Conservation (phyloP, 2,888 invertebrate genomes). For the Bruchidius siliquastri region DNA sequence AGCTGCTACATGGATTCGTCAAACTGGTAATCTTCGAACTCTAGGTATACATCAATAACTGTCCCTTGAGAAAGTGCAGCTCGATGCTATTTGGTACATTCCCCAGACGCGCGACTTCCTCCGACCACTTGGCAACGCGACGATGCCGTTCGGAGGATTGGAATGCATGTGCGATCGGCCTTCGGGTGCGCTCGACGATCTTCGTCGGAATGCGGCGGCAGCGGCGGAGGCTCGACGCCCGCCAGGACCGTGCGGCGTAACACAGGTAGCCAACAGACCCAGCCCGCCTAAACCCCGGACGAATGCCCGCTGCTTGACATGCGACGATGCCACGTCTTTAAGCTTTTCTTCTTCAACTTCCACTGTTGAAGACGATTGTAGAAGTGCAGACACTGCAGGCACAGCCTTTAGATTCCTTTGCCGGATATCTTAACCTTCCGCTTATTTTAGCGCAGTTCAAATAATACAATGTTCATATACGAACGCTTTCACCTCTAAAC, state of each 20-base stretch:
- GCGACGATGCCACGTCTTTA: constrained; percentile 17
- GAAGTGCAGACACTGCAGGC: too few species aligned
- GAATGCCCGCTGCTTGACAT: constrained; percentile 27
- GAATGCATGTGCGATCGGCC: neutral
- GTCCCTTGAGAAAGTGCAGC: too few species aligned
- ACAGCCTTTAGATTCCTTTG: too few species aligned
- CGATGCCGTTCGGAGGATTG: neutral
- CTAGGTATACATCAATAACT: too few species aligned
- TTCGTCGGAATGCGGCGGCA: constrained; percentile 30
- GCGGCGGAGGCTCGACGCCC: constrained; percentile 54
- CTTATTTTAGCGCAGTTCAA: too few species aligned
- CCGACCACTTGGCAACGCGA: neutral
- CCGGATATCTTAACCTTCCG: too few species aligned
- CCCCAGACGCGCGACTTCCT: neutral
- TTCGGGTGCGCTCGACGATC: neutral
- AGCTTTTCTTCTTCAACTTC: neutral
- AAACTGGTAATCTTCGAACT: too few species aligned
- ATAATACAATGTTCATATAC: too few species aligned
- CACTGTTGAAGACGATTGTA: too few species aligned
- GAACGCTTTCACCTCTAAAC: too few species aligned
- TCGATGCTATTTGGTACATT: neutral
- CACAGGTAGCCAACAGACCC: constrained; percentile 39
- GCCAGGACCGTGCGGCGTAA: constrained; percentile 47
- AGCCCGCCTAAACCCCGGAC: constrained; percentile 24
- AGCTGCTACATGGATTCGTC: too few species aligned